Base-by-base conservation (phyloP, 2,797 vertebrate genomes). In the Pseudochirops corinnae region DNA sequence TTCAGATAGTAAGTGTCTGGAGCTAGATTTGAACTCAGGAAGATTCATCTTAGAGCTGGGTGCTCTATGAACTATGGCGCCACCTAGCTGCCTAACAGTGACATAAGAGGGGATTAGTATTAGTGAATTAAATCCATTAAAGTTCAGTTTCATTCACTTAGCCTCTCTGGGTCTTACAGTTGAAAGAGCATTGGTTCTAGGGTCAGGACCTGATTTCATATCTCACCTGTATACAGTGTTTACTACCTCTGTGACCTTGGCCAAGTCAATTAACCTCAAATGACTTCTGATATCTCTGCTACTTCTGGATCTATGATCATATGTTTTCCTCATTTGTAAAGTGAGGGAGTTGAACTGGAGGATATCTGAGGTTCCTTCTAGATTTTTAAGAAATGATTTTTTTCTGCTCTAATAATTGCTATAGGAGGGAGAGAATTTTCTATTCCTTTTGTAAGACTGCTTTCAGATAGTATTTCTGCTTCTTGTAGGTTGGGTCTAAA, bases 51-150 rank as follows among this genome's bases (percentile, higher is more conserved):
- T 67, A 18, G 14, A 33, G 5, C 62, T 1, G 4, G 0, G 62
- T 0, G 13, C 14, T n/a, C 6, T 39, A 39, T 18, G 3, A 1
- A 33, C 67, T 74, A 7, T n/a, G 31, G 4, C 1, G 1, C 33
- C 67, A 39, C n/a, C 5, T 74, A 39, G 14, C 62, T 39, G 5
- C 0, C 33, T 16, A n/a, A 14, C 18, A 82, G 74, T 82, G 74
- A 46, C 21, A 39, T 39, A 46, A 74, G n/a, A 74, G 18, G 67
- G 14, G 6, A 74, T 74, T 7, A 46, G 0, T 82, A 46, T 82
- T 46, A 39, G 21, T 82, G 39, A 82, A 82, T 82, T 82, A 46
- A 46, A 46, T 46, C 33, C 2, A 82, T 7, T 46, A 39, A 46
- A 26, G 7, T 46, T 46, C 74, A 46, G 39, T 46, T 46, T 46